Percentiles rank a stretch among this genome's conserved stretches.
Evolutionary conservation across 1,140 invertebrate species (phyloP).

Genomic region (Orius insidiosus): DNA sequence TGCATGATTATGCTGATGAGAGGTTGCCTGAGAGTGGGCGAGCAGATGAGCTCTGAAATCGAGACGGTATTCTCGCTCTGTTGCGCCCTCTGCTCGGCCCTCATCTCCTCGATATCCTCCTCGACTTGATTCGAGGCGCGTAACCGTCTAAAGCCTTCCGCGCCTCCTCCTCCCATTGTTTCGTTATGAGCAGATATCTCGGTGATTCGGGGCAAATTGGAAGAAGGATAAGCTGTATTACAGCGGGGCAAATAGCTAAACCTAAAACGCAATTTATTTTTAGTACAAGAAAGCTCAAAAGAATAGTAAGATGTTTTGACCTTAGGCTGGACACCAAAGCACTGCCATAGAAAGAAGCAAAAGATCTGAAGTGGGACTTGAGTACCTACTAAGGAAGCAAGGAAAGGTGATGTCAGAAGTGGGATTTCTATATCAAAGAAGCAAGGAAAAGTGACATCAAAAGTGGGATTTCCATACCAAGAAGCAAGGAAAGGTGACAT

Average conservation of each 20-base stretch:
- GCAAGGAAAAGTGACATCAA: too few relatives aligned
- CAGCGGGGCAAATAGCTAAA: slow-evolving; percentile 74
- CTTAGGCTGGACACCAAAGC: too few relatives aligned
- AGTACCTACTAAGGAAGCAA: too few relatives aligned
- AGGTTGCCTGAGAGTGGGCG: slow-evolving; percentile 68
- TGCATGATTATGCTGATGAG: slow-evolving; percentile 95
- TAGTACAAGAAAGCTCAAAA: too few relatives aligned
- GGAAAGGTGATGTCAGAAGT: too few relatives aligned
- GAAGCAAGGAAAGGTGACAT: too few relatives aligned
- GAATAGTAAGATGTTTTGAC: too few relatives aligned
- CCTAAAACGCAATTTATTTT: slow-evolving; percentile 30
- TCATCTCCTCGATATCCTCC: slow-evolving; percentile 90
- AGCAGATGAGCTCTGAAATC: slow-evolving; percentile 76
- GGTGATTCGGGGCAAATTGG: slow-evolving; percentile 89
- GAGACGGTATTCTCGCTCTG: slow-evolving; percentile 79
- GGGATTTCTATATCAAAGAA: too few relatives aligned
- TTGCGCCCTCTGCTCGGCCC: slow-evolving; percentile 77
- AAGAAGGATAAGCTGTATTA: slow-evolving; percentile 77
- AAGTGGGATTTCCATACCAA: too few relatives aligned
- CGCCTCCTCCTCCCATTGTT: slow-evolving; percentile 84
- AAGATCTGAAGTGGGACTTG: too few relatives aligned
- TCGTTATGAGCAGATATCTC: slow-evolving; percentile 76
- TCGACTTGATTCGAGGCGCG: slow-evolving; percentile 74
- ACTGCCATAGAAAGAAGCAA: too few relatives aligned
- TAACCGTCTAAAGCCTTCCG: slow-evolving; percentile 64